Evolutionary conservation across 2,888 invertebrate species (phyloP).

Genomic region (Acholoe squamosa): DNA sequence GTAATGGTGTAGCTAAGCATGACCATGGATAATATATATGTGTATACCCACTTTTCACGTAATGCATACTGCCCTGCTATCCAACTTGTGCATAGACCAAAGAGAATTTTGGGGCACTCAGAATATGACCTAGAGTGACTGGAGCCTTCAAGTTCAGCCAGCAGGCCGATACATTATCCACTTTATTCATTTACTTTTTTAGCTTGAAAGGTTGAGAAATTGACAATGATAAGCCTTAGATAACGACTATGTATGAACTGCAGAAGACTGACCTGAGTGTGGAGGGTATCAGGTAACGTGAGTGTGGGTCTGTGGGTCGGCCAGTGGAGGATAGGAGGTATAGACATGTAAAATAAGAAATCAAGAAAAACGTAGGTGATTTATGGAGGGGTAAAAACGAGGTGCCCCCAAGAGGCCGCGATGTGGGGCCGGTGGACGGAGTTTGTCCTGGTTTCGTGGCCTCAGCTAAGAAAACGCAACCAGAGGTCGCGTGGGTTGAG

Average conservation of each 20-base stretch:
- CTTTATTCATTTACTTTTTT: neutral
- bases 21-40: no score
- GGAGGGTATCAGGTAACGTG: conserved; percentile 3
- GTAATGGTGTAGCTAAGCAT: neutral
- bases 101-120: no score
- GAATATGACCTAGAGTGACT: no score
- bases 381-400: neutral
- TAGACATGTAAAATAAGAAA: neutral
- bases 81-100: no score
- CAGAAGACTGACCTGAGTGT: neutral
- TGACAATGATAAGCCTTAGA: neutral
- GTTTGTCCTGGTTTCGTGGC: conserved; percentile 13
- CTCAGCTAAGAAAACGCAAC: conserved; percentile 7
- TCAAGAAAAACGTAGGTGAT: neutral
- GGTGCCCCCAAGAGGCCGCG: neutral
- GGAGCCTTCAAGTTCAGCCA: no score
- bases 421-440: conserved; percentile 28
- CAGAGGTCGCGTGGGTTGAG: neutral
- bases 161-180: no score
- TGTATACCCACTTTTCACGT: no score
- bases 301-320: neutral
- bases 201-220: neutral
- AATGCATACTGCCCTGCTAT: no score
- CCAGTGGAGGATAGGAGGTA: neutral
- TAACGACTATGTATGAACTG: neutral